phyloP scores from a whole-genome alignment of 2,113 vertebrate genomes.

The Chaenocephalus aceratus region DNA sequence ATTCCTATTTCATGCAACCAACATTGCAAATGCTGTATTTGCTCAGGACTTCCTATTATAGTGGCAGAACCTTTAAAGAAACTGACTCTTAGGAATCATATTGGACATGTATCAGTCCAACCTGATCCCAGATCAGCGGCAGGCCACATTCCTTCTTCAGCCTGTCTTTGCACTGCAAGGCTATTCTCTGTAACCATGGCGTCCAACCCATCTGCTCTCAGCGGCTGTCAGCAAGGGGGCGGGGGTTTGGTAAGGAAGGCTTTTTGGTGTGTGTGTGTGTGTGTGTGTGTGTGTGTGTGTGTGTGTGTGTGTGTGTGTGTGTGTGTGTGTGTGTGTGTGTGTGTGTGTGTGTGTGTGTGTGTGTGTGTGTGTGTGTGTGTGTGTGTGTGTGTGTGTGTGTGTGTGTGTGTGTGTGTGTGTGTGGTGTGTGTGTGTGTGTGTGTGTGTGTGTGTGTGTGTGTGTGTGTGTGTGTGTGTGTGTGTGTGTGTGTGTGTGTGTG shows the following conservation, averaged over 20 bases:
- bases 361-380: no score
- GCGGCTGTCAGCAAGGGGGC: constrained; percentile 36
- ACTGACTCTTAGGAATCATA: no score
- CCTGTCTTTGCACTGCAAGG: constrained; percentile 31
- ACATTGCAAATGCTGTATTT: neutral
- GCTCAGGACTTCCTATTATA: neutral
- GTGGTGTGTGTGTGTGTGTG: no score
- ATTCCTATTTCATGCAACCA: neutral
- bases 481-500: no score
- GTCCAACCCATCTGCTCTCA: constrained; percentile 59
- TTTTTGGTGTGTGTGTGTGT: neutral
- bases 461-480: no score
- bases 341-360: constrained; percentile 7
- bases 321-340: neutral
- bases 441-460: no score
- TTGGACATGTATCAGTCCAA: neutral
- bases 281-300: neutral
- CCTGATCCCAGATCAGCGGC: constrained; percentile 10
- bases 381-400: no score
- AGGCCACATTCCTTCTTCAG: constrained; percentile 34
- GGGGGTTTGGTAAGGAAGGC: neutral
- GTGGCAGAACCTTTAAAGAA: neutral
- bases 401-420: no score
- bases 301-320: neutral
- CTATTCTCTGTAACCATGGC: constrained; percentile 61